Evolutionary conservation across 2,888 invertebrate species (phyloP).

Genomic region (Drosophila lacicola): DNA sequence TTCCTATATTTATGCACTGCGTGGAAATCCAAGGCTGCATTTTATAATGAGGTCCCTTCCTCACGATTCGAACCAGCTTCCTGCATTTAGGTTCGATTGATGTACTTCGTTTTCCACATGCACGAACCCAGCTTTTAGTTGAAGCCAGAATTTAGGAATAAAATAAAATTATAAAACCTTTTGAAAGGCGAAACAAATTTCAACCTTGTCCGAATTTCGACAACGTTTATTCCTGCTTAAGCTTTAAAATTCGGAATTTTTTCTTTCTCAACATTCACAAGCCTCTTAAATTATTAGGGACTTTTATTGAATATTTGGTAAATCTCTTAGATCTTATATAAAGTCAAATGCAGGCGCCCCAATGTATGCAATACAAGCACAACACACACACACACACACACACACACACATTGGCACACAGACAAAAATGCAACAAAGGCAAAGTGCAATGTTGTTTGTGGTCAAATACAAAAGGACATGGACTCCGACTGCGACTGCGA

Average conservation of each 20-base stretch:
- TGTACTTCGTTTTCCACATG: no score
- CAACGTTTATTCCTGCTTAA: neutral
- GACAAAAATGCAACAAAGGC: constrained; percentile 65
- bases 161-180: no score
- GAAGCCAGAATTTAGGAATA: no score
- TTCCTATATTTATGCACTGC: neutral
- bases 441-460: constrained; percentile 68
- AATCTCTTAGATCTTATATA: constrained; percentile 3
- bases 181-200: no score
- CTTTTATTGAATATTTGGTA: constrained; percentile 36
- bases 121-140: no score
- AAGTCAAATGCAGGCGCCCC: constrained; percentile 13
- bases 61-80: no score
- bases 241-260: neutral
- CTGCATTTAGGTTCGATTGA: no score
- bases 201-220: neutral
- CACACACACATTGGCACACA: constrained; percentile 1
- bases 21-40: neutral
- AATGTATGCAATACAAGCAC: constrained; percentile 43
- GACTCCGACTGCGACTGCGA: neutral
- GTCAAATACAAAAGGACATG: constrained; percentile 61
- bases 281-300: neutral
- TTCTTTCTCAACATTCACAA: neutral
- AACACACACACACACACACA: constrained; percentile 14
- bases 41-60: neutral